phyloP scores from a whole-genome alignment of 2,113 vertebrate species.

The Spermophilus dauricus region DNA sequence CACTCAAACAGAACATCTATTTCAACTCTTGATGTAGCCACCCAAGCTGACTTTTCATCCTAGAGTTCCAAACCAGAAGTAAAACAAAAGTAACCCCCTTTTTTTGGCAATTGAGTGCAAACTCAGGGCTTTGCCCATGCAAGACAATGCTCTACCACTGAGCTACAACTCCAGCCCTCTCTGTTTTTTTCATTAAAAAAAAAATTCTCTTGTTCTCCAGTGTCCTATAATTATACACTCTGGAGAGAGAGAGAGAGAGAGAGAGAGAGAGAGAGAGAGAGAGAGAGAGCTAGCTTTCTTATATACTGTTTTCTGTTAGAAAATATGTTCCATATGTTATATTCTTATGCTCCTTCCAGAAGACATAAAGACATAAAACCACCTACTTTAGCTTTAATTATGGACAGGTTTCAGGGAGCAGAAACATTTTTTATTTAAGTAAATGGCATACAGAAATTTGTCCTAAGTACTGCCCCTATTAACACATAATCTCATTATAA shows the following conservation, averaged over 20 bases:
- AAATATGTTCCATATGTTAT: neutral
- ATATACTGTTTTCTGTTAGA: constrained; percentile 1
- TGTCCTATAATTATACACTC: neutral
- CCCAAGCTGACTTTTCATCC: neutral
- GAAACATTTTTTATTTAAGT: neutral
- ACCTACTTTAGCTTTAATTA: neutral
- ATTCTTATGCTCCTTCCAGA: neutral
- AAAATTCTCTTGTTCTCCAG: neutral
- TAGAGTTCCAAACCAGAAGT: neutral
- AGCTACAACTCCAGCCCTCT: neutral
- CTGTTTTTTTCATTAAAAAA: neutral
- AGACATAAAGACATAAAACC: neutral
- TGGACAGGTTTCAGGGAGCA: neutral
- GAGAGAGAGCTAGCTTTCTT: neutral
- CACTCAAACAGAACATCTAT: neutral
- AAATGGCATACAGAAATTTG: constrained; percentile 11
- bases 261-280: neutral
- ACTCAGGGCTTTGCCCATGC: neutral
- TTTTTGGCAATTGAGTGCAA: neutral
- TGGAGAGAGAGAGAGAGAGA: neutral
- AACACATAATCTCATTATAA: neutral
- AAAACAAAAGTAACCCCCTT: neutral
- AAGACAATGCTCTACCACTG: neutral
- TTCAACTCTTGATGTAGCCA: neutral
- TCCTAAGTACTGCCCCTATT: neutral